Evolutionary conservation across 2,113 vertebrate species (phyloP).

Genomic region (Channa argus): DNA sequence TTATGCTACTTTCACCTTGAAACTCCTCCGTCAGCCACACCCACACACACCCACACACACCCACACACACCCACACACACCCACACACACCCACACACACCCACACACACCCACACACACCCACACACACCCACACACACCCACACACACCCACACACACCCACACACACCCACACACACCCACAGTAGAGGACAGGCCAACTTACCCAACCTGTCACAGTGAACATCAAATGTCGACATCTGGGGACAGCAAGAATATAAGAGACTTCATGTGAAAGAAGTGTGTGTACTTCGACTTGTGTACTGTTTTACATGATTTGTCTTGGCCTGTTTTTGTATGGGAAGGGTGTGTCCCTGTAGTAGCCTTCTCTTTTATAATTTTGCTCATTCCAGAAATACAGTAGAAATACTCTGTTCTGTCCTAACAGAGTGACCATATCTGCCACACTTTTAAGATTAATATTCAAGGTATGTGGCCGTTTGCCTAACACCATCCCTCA

Average conservation of each 20-base stretch:
- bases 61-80: neutral
- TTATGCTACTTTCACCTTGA: slow-evolving; percentile 24
- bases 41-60: slow-evolving; percentile 3
- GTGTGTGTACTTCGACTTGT: slow-evolving; percentile 14
- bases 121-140: too few species aligned
- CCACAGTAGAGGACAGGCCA: neutral
- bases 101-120: too few species aligned
- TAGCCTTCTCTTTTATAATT: slow-evolving; percentile 21
- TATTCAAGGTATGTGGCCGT: slow-evolving; percentile 27
- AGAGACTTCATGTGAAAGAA: slow-evolving; percentile 8
- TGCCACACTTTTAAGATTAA: slow-evolving; percentile 53
- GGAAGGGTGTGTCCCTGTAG: neutral
- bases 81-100: neutral
- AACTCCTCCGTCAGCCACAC: neutral
- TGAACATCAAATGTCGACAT: slow-evolving; percentile 25
- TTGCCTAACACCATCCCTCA: slow-evolving; percentile 50
- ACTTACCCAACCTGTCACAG: slow-evolving; percentile 38
- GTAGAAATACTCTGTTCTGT: neutral
- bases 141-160: too few species aligned
- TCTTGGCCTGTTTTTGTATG: neutral
- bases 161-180: too few species aligned
- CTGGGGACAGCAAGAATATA: slow-evolving; percentile 3
- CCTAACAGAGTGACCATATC: slow-evolving; percentile 42
- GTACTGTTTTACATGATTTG: neutral
- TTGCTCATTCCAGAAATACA: slow-evolving; percentile 8